Conservation (phyloP, 2,113 vertebrate genomes). For the Dolichallabes microphthalmus region DNA sequence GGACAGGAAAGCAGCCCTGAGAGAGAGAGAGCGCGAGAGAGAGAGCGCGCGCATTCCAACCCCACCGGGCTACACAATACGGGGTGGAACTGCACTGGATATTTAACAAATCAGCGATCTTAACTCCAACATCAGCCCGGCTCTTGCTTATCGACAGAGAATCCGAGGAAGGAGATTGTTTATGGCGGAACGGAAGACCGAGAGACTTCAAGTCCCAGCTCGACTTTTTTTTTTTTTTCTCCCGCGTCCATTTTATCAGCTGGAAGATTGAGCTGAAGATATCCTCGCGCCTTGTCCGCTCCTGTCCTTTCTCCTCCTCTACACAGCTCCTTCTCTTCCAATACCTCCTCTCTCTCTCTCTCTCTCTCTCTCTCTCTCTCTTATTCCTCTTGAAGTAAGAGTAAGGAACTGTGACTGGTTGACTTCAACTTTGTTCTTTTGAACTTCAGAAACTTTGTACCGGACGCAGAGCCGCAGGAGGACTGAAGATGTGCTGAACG, state of each 20-base stretch:
- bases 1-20: constrained; percentile 77
- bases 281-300: not conserved
- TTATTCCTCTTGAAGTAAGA: not conserved
- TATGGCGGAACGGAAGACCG: constrained; percentile 56
- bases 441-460: not conserved
- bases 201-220: constrained; percentile 2
- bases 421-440: not conserved
- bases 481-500: constrained; percentile 1
- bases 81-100: constrained; percentile 69
- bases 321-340: not conserved
- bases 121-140: constrained; percentile 57
- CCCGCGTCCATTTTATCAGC: constrained; percentile 63
- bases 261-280: constrained; percentile 67
- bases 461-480: not conserved
- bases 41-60: constrained; percentile 66
- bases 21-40: constrained; percentile 48
- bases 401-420: not conserved
- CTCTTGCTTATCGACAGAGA: constrained; percentile 43
- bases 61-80: constrained; percentile 68
- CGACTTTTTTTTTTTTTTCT: not conserved
- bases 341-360: not conserved
- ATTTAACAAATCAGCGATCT: constrained; percentile 68
- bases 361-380: not conserved
- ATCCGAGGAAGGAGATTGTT: constrained; percentile 43
- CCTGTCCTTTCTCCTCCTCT: not conserved